Base-by-base conservation (phyloP, 2,888 invertebrate genomes). In the Neoaliturus tenellus region DNA sequence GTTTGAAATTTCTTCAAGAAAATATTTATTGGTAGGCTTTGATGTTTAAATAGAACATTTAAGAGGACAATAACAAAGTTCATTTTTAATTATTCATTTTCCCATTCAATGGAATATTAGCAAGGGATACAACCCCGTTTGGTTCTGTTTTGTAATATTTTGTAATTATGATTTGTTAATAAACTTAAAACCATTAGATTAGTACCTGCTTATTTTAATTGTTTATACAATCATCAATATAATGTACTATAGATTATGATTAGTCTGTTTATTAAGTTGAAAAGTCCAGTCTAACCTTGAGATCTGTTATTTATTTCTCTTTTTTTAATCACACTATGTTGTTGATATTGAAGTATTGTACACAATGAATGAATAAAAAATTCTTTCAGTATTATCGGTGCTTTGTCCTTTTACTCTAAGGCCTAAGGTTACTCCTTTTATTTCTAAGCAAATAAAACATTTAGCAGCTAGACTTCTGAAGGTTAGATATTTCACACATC, bases 291-390 rank as follows among this genome's bases (percentile, higher is more conserved):
- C 33, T 39, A 23, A 71, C 35, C 31, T 14, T 8, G 23, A 71
- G 71, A 33, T 71, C n/a, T 71, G 35, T 71, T 71, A n/a, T 35
- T 28, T 62, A 62, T 62, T 71, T 39, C 14, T 28, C 28, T 39
- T 71, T 39, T n/a, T 71, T 71, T 31, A 31, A 31, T 35, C 35
- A 71, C 35, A 39, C 20, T 39, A 12, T 71, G 23, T 71, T 71
- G 35, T 71, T 71, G 20, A 71, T 71, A 71, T 71, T 71, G 71
- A 71, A 39, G 41, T 71, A 71, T 71, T 71, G 39, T 71, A 71
- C 71, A 71, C 71, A 33, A 20, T 71, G 39, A 35, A 71, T 62
- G 28, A 71, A 39, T 39, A 39, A 31, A 71, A 71, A 4, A 31
- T 33, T 67, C 71, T 71, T 71, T 71, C 71, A 71, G 71, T 71